A percentile compares a stretch with the other conserved stretches of the same genome.
phyloP scores from a whole-genome alignment of 2,888 invertebrate species.

The Platypus cylindrus region DNA sequence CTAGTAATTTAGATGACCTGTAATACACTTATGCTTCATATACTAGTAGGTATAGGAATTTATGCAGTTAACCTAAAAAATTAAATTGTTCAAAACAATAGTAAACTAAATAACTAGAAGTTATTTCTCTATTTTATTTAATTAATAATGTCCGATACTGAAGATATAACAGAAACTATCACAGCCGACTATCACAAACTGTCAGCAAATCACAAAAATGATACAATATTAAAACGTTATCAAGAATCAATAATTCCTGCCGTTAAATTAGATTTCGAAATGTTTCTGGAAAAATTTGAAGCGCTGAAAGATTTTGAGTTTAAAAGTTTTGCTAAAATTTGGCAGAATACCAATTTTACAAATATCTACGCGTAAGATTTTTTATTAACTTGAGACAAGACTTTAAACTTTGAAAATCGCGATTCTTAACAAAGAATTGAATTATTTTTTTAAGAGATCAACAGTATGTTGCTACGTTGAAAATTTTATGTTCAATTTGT shows the following conservation, averaged over 20 bases:
- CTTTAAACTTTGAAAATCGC: not conserved
- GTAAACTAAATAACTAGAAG: too few species aligned
- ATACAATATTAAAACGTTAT: conserved; percentile 5
- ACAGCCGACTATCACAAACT: too few species aligned
- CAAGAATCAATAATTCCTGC: conserved; percentile 10
- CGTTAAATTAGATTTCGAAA: conserved; percentile 26
- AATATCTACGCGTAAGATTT: conserved; percentile 24
- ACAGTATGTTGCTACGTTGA: conserved; percentile 17
- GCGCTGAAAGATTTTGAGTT: conserved; percentile 18
- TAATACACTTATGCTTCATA: too few species aligned
- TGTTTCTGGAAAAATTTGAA: conserved; percentile 23
- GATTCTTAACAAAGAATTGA: not conserved
- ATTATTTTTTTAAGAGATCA: conserved; percentile 22
- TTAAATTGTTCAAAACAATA: too few species aligned
- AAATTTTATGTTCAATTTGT: conserved; percentile 22
- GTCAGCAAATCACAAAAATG: too few species aligned
- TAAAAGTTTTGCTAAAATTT: conserved; percentile 21
- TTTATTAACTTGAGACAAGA: not conserved
- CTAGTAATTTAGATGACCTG: too few species aligned
- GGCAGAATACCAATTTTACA: conserved; percentile 23
- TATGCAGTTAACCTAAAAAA: too few species aligned
- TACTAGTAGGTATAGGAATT: too few species aligned
- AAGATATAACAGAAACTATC: not conserved
- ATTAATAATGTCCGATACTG: too few species aligned
- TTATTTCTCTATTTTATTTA: too few species aligned